phyloP scores from a whole-genome alignment of 2,888 invertebrate genomes.

The Macropis europaea region DNA sequence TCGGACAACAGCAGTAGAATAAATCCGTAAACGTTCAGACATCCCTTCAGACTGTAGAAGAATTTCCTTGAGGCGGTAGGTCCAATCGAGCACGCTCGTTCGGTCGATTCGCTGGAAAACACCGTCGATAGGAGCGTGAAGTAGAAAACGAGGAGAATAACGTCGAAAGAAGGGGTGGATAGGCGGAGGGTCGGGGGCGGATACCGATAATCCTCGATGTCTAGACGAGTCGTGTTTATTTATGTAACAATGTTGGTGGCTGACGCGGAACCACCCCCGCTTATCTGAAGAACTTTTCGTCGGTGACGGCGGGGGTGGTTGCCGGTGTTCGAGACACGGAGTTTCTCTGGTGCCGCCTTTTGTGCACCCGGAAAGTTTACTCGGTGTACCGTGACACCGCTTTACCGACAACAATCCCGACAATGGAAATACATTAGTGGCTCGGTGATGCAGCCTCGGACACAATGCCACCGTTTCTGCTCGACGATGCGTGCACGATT shows the following conservation, averaged over 20 bases:
- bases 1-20: too few species aligned
- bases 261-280: slow-evolving; percentile 18
- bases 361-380: slow-evolving; percentile 44
- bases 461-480: slow-evolving; percentile 33
- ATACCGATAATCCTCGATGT: slow-evolving; percentile 67
- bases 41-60: too few species aligned
- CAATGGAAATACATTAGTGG: slow-evolving; percentile 40
- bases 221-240: slow-evolving; percentile 65
- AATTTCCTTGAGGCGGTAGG: too few species aligned
- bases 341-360: slow-evolving; percentile 38
- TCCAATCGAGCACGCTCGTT: too few species aligned
- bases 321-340: slow-evolving; percentile 11
- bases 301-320: background rate
- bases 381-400: slow-evolving; percentile 18
- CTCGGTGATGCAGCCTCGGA: background rate
- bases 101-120: too few species aligned
- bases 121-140: too few species aligned
- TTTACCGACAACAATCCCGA: slow-evolving; percentile 17
- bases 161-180: background rate
- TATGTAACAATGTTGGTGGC: slow-evolving; percentile 57
- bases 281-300: slow-evolving; percentile 56
- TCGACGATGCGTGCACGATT: slow-evolving; percentile 27
- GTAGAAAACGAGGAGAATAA: background rate
- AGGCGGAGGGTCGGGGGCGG: slow-evolving; percentile 36
- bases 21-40: too few species aligned